Evolutionary conservation across 2,797 vertebrate species (phyloP).

Genomic region (Platalea minor): DNA sequence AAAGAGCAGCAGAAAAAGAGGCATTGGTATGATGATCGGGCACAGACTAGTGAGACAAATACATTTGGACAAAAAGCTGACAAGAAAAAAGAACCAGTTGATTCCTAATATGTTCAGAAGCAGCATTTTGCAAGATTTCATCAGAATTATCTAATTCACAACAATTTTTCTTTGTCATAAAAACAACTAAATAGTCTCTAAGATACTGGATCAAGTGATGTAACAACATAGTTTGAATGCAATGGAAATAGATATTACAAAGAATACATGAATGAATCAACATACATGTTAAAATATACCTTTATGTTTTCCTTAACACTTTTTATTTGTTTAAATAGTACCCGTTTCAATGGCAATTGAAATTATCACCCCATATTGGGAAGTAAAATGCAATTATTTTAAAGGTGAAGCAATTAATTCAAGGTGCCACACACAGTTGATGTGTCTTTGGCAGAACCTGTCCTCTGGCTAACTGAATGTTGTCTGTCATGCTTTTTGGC

Average conservation of each 20-base stretch:
- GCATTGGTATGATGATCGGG: fast-evolving
- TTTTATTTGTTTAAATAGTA: neutral
- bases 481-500: neutral
- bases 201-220: neutral
- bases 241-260: neutral
- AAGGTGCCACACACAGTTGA: neutral
- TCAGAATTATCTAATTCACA: neutral
- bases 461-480: neutral
- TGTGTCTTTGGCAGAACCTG: neutral
- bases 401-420: neutral
- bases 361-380: neutral
- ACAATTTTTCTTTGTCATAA: neutral
- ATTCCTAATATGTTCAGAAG: neutral
- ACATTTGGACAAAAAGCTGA: neutral
- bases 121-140: neutral
- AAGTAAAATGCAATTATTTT: neutral
- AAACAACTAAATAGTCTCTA: neutral
- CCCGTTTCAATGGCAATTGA: neutral
- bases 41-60: neutral
- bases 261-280: neutral
- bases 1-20: neutral
- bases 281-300: neutral
- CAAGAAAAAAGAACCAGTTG: neutral
- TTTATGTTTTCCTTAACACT: neutral
- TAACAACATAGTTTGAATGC: neutral